Percentiles rank a stretch among this genome's conserved stretches.
Evolutionary conservation across 53 echinoderm and acorn worm genomes (phyloP).

Genomic region (Antedon mediterranea): DNA sequence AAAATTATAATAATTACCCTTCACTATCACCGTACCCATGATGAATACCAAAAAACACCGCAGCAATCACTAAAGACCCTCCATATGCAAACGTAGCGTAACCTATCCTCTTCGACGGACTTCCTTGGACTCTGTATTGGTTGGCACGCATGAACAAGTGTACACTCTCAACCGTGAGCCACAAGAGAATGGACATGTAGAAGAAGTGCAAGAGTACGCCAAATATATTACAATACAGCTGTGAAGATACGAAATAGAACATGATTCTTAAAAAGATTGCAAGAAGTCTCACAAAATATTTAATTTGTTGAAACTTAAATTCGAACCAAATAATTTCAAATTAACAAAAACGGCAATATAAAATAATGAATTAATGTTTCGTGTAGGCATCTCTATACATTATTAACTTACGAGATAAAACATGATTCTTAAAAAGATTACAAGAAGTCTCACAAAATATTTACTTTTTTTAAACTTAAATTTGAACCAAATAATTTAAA

Average conservation of each 20-base stretch:
- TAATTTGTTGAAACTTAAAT: too few species aligned
- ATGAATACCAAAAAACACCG: neutral
- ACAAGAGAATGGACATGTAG: neutral
- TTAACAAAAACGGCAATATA: too few species aligned
- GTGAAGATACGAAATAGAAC: too few species aligned
- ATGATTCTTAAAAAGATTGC: too few species aligned
- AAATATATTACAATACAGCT: neutral
- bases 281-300: too few species aligned
- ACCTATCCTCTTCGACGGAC: neutral
- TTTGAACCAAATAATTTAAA: too few species aligned
- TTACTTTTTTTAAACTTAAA: too few species aligned
- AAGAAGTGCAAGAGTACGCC: neutral
- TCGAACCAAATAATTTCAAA: too few species aligned
- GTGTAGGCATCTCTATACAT: neutral
- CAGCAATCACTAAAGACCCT: neutral
- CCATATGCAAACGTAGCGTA: neutral
- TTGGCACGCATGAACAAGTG: neutral
- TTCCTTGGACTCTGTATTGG: neutral
- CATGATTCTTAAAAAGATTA: too few species aligned
- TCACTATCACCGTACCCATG: neutral
- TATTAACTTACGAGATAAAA: neutral
- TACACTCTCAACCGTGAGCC: neutral
- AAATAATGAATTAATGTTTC: too few species aligned
- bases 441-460: too few species aligned
- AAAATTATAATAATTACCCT: neutral